A percentile compares a stretch with the other conserved stretches of the same genome.
Evolutionary conservation across 2,797 vertebrate species (phyloP).

Genomic region (Ciconia nigra): DNA sequence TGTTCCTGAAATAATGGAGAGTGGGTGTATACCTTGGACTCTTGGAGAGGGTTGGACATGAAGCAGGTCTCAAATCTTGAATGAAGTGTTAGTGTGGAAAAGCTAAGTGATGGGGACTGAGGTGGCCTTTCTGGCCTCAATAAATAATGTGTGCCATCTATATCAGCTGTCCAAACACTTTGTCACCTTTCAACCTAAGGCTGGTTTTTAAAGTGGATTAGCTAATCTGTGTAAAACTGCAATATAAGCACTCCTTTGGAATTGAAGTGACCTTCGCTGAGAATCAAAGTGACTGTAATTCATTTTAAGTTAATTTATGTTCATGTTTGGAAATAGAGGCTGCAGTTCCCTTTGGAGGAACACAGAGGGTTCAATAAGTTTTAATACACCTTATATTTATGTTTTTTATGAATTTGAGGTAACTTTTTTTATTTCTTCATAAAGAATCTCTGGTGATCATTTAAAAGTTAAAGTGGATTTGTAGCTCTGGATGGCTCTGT

Average conservation of each 20-base stretch:
- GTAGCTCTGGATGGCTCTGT: background rate
- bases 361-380: background rate
- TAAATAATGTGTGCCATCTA: background rate
- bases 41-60: background rate
- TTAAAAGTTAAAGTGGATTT: background rate
- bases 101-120: background rate
- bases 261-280: conserved; percentile 37
- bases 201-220: conserved; percentile 14
- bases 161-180: background rate
- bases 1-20: background rate
- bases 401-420: background rate
- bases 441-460: background rate
- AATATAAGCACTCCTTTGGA: conserved; percentile 32
- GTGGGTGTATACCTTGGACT: background rate
- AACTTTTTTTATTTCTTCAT: background rate
- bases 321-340: background rate
- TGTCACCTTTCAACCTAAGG: background rate
- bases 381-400: background rate
- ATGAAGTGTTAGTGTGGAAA: background rate
- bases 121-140: background rate
- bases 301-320: background rate
- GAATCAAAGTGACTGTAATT: background rate
- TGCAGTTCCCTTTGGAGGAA: background rate
- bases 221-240: conserved; percentile 39
- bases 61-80: background rate